Evolutionary conservation across 2,888 invertebrate genomes (phyloP).

Genomic region (Drosophila diplacantha): DNA sequence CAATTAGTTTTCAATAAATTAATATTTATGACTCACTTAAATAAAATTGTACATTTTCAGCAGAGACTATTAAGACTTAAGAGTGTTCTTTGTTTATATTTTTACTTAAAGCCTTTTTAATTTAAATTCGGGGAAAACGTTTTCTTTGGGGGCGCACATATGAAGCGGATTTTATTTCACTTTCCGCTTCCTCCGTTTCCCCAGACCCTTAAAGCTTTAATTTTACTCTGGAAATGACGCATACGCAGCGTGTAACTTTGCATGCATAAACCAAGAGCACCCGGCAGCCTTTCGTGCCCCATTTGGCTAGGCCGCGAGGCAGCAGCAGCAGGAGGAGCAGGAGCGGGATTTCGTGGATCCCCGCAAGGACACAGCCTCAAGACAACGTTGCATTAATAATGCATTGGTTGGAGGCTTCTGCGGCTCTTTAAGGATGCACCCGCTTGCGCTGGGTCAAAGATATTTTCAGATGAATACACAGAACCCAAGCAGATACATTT

Average conservation of each 20-base stretch:
- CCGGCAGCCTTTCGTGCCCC: constrained; percentile 44
- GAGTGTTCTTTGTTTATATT: no score
- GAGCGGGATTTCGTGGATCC: not conserved
- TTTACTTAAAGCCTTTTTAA: no score
- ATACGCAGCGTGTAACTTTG: constrained; percentile 64
- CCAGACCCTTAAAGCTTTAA: constrained; percentile 24
- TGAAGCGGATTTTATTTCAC: not conserved
- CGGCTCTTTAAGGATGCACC: constrained; percentile 10
- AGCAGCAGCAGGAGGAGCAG: not conserved
- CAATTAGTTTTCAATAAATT: not conserved
- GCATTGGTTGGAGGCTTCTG: constrained; percentile 21
- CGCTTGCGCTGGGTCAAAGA: not conserved
- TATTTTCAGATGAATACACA: not conserved
- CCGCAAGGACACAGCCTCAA: constrained; percentile 32
- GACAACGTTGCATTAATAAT: constrained; percentile 61
- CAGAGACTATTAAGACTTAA: no score
- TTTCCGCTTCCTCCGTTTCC: constrained; percentile 4
- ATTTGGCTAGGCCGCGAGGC: constrained; percentile 40
- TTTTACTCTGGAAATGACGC: constrained; percentile 42
- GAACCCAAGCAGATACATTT: constrained; percentile 2
- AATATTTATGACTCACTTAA: not conserved
- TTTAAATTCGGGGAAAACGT: not conserved
- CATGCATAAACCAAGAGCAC: constrained; percentile 61
- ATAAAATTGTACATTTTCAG: not conserved
- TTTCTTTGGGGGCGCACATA: not conserved